Base-by-base conservation (phyloP, 2,797 vertebrate genomes). In the Pteropus rufus region DNA sequence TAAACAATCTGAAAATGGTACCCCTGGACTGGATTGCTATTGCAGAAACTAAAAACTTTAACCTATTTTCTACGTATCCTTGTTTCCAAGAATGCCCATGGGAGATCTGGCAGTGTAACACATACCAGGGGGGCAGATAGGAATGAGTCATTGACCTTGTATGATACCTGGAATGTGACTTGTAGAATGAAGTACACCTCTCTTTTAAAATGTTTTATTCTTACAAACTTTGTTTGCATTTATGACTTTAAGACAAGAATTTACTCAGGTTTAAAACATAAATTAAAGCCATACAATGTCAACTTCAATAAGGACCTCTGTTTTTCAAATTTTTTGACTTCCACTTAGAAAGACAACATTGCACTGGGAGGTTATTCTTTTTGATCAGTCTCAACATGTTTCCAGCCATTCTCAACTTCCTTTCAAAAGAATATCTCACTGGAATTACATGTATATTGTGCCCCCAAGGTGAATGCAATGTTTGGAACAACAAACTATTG, bases 261-360 rank as follows among this genome's bases (percentile, higher is more conserved):
- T 95, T 58, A 83, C 94, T 90, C 41, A 93, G 89, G 93, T 65
- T 94, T 92, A 84, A 79, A 72, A 96, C 34, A 10, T 91, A 97
- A 97, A 97, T 96, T 96, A 94, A 96, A 97, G 80, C 92, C 91
- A 93, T 93, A 49, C 23, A 94, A 36, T 93, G 95, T 94, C 95
- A 97, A 70, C 58, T 97, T 97, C 95, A 95, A 86, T 95, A 94
- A 92, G 10, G 39, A 34, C 56, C 16, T 91, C 72, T 93, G 94
- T 94, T 97, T 95, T 96, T 95, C 54, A 90, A 85, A 67, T 29
- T 64, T 97, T 95, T 95, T 97, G 85, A 95, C 93, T 97, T 96
- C 94, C 77, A 89, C 89, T 94, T 96, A 91, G 92, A 96, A 95
- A 97, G 91, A 95, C 86, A 97, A 65, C 29, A 62, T 24, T 84